A percentile compares a stretch with the other conserved stretches of the same genome.
These are phyloP conservation scores for Electrona antarctica DNA, from an alignment of 2,113 vertebrate species.

Conservation along the genomic window DNA sequence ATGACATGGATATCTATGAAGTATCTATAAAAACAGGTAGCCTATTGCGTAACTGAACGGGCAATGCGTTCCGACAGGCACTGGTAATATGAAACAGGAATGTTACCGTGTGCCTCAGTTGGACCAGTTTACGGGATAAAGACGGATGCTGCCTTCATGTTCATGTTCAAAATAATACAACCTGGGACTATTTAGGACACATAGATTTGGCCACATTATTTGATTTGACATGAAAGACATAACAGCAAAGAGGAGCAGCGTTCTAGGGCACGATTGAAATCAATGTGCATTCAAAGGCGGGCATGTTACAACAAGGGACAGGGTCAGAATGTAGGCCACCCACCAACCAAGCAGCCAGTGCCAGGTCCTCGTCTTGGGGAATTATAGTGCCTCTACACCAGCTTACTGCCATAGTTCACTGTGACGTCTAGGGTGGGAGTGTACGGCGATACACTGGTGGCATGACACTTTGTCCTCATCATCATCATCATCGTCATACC, in stretches of 20 bases:
- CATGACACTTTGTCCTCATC: slow-evolving; percentile 35
- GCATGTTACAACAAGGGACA: slow-evolving; percentile 23
- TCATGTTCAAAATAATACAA: slow-evolving; percentile 5
- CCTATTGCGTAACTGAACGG: no score
- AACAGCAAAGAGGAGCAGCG: slow-evolving; percentile 39
- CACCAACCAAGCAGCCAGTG: slow-evolving; percentile 29
- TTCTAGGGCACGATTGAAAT: slow-evolving; percentile 44
- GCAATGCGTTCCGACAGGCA: no score
- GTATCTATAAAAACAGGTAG: no score
- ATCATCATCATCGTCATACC: slow-evolving; percentile 12
- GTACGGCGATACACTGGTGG: slow-evolving; percentile 53
- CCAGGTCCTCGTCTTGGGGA: slow-evolving; percentile 44
- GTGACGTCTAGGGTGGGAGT: slow-evolving; percentile 44
- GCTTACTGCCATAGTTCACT: slow-evolving; percentile 29
- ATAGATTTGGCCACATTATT: slow-evolving; percentile 24
- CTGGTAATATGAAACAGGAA: not conserved
- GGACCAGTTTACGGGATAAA: slow-evolving; percentile 37
- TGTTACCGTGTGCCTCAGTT: not conserved
- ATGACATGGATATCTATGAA: no score
- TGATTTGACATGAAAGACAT: slow-evolving; percentile 41
- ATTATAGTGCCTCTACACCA: slow-evolving; percentile 29
- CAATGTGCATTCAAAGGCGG: slow-evolving; percentile 19
- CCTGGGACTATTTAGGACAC: slow-evolving; percentile 15
- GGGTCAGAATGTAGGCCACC: slow-evolving; percentile 63
- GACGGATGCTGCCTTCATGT: slow-evolving; percentile 12